Evolutionary conservation across 2,797 vertebrate species (phyloP), one percentile per base, ranked within the genome.

Genomic region (Basileuterus tristriatus): DNA sequence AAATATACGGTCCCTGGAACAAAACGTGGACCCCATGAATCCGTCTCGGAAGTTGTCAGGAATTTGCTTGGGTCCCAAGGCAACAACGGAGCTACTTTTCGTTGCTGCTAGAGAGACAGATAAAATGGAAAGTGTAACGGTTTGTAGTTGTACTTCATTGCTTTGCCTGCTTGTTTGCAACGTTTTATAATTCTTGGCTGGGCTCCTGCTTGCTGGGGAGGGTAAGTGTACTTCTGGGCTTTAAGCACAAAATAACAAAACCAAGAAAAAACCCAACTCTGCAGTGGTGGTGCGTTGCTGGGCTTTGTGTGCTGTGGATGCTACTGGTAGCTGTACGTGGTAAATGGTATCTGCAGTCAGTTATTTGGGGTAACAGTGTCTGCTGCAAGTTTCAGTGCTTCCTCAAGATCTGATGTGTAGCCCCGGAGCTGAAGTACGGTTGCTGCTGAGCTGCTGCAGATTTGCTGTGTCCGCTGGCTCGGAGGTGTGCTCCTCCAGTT

Each of bases 211-310:
- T 44, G 14, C 32, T 44, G 2, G 30, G 37, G 26, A 59, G 55
- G 21, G 1, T 37, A 64, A 58, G 34, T 37, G 56, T 23, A 21
- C 34, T 43, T 77, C 15, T 56, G 20, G 39, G 22, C 22, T 89
- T 93, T 60, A 43, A 68, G 20, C 17, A 26, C 36, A 36, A 56
- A 70, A n/a, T 49, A 50, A 50, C 9, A 34, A 92, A 79, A 16
- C 16, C 8, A 15, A 20, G 36, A 1, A 12, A 39, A 59, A 12
- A 0, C 8, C 3, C 6, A 32, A 0, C 6, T 14, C 23, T n/a
- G 49, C 12, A 4, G 30, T 4, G 12, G 11, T 15, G 46, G 7
- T 58, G 55, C 11, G 1, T 43, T 29, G 36, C 30, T 24, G 11
- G 46, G 70, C 22, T 86, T 83, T 36, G 46, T 67, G 64, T 1